Evolutionary conservation across 2,797 vertebrate genomes (phyloP), one percentile per base, ranked within the genome.

Genomic region (Crypturellus tataupa): DNA sequence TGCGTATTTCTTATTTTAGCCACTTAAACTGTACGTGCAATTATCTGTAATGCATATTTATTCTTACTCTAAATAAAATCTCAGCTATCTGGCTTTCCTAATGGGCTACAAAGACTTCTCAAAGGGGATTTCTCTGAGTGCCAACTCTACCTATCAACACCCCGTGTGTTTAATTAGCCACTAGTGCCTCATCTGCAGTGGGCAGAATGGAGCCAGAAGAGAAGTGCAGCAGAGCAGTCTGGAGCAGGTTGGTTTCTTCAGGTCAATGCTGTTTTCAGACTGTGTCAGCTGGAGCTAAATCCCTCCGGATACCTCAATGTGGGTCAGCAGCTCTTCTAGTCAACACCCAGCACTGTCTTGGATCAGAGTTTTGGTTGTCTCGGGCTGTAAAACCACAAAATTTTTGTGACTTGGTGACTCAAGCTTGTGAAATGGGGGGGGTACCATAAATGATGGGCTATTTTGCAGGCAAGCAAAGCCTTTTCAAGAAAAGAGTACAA

Each of bases 351-450:
- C 37, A 55, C 21, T 1, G 5, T 7, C 12, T 17, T 24, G 71
- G 35, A 20, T 1, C 64, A 60, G 29, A 49, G 29, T 20, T 77
- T 62, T 85, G 27, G 21, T 68, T 64, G 8, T 6, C 71, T 84
- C 1, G 0, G 5, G 6, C 25, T 62, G 3, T 27, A 93, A 73
- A 16, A 80, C 81, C 80, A 73, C 0, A 0, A 1, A 5, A 4
- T 9, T 83, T 71, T 80, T 53, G 27, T 47, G 42, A 15, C 31
- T 77, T 77, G 11, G 13, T 15, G 20, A 72, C 46, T 85, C 39
- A 33, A 25, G 8, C 20, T 51, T 51, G 46, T 73, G 42, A 84
- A 23, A n/a, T 24, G 27, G 27, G 53, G 27, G 51, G 16, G 17
- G 21, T 33, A 15, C 24, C 60, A 49, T 59, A 67, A 77, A 56